phyloP scores from a whole-genome alignment of 1,140 invertebrate genomes.

The Lepeophtheirus salmonis region DNA sequence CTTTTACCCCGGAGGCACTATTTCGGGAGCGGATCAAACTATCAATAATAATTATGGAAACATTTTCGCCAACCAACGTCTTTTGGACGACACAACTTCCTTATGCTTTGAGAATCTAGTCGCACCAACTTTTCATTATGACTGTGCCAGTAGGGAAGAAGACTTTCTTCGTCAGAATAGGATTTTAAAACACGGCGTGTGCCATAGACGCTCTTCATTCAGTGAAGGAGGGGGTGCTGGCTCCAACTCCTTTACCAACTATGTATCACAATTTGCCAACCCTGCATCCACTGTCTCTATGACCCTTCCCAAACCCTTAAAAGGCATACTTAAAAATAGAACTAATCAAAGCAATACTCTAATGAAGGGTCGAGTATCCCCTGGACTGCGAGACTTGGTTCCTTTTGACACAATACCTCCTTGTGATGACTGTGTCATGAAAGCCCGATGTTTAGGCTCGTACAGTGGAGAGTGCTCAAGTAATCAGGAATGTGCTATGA shows the following conservation, averaged over 20 bases:
- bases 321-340: conserved; percentile 15
- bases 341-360: background rate
- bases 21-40: background rate
- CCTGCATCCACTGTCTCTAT: background rate
- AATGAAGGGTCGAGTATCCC: too few relatives aligned
- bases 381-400: background rate
- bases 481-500: too few relatives aligned
- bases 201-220: background rate
- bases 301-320: conserved; percentile 11
- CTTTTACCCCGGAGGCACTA: background rate
- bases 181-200: background rate
- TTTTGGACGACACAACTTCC: background rate
- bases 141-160: background rate
- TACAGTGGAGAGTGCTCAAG: background rate
- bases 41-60: background rate
- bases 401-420: conserved; percentile 12
- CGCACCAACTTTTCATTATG: background rate
- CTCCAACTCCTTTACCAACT: background rate
- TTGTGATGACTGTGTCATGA: conserved; percentile 8
- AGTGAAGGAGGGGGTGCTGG: background rate
- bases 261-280: background rate
- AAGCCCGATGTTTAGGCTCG: background rate
- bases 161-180: background rate
- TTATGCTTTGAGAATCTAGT: background rate
- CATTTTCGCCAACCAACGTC: background rate